These are phyloP conservation scores for Melipona bicolor DNA, from an alignment of 2,888 invertebrate species.

Conservation along the genomic window DNA sequence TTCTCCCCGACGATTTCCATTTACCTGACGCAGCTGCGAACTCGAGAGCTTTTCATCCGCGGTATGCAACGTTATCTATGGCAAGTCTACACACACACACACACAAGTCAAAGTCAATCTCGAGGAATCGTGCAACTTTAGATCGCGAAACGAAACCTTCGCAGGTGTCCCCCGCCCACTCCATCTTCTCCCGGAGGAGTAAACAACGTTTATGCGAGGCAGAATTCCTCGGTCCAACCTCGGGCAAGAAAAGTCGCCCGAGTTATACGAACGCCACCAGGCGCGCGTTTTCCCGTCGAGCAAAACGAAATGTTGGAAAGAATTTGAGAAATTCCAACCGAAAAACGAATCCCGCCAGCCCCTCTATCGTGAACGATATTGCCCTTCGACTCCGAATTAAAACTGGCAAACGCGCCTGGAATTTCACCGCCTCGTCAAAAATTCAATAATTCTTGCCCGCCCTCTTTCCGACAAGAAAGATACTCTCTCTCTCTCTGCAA, in stretches of 20 bases:
- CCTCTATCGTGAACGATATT: constrained; percentile 8
- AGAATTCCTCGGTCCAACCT: background rate
- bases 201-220: background rate
- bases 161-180: constrained; percentile 32
- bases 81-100: constrained; percentile 45
- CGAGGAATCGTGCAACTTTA: constrained; percentile 42
- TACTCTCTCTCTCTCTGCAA: background rate
- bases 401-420: constrained; percentile 44
- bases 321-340: constrained; percentile 45
- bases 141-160: constrained; percentile 10
- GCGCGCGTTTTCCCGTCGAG: background rate
- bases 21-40: constrained; percentile 54
- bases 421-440: constrained; percentile 26
- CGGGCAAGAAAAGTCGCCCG: constrained; percentile 4
- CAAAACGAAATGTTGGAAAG: constrained; percentile 38
- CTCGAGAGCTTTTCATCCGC: constrained; percentile 14
- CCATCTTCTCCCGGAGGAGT: background rate
- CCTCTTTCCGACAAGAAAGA: background rate
- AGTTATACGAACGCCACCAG: constrained; percentile 22
- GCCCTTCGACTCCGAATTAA: constrained; percentile 33
- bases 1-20: constrained; percentile 19
- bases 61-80: constrained; percentile 34
- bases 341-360: constrained; percentile 2
- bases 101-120: constrained; percentile 18
- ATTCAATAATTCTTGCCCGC: constrained; percentile 30